Base-by-base conservation (phyloP, 2,888 invertebrate species). In the Cyclophora albipunctata region DNA sequence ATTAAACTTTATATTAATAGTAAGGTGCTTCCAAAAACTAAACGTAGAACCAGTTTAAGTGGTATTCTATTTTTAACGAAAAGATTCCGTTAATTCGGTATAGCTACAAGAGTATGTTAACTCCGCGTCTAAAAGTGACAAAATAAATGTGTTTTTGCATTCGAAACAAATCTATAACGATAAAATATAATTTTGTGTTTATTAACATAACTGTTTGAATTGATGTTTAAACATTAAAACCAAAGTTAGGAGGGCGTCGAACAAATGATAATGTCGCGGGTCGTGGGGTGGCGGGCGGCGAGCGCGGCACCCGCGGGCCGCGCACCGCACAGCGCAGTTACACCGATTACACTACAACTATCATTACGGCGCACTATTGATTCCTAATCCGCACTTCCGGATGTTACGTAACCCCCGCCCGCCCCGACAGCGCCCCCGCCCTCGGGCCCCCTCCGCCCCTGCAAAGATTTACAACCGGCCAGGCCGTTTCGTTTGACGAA, bases 371-470 rank as follows among this genome's bases (percentile, higher is more conserved):
- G 78, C 84, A 88, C 87, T 88, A 88, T 88, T 86, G 87, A 88
- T 88, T 87, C 87, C 87, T 88, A 88, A 88, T 87, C 87, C 86
- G 87, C 87, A 87, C 87, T 87, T 87, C 87, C 87, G 84, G 84
- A 81, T 81, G 83, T 86, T 86, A 85, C 85, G 85, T 81, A 85
- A 86, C 75, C 65, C 69, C 70, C 64, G 55, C 57, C 51, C 56
- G 55, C 55, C 64, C 57, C 55, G 52, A 48, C 61, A 53, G 57
- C 61, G 59, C 51, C 60, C 62, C 57, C 57, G 58, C 51, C 53
- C 50, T 55, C 53, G 45, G 45, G 53, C 63, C 53, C 57, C 42
- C 59, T 63, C 59, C 62, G 48, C 57, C 63, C 67, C 69, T 67
- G 69, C 71, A 73, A 78, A 84, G 85, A 85, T 83, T 84, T 84